Base-by-base conservation (phyloP, 1,140 invertebrate species). In the Heterodera carotae region DNA sequence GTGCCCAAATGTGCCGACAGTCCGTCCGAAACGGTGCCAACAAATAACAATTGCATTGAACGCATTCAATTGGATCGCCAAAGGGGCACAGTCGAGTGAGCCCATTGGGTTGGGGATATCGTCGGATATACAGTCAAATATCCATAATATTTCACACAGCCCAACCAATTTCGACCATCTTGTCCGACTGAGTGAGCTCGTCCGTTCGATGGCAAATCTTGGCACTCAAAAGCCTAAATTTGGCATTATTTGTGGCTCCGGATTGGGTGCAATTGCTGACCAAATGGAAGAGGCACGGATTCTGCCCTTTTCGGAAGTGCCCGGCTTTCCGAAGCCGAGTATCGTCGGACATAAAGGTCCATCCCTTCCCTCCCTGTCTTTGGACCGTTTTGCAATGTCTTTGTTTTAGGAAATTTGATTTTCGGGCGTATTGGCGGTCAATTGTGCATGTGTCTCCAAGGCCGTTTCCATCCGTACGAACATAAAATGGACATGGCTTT, bases 221-320 rank as follows among this genome's bases (percentile, higher is more conserved):
- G 69, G 75, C 33, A 39, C 33, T 5, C 43, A 77, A 67, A 60
- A 12, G 2, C 80, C 83, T 7, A 69, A 70, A 66, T 67, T 86
- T 43, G 85, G 85, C 67, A 86, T 86, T 62, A 87, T 86, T 64
- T 87, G 85, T 60, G 85, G 85, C 31, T 87, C 85, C 43, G 85
- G 85, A 12, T 71, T 86, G n/a, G 85, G 84, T 59, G 75, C 80
- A 29, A 56, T 86, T 15, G 85, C 81, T 25, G 84, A 84, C 59
- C 34, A 64, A 6, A 72, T 86, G 48, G 68, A 81, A 39, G 74
- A 86, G 22, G 34, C 80, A 15, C 75, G 71, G 22, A 73, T 87
- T 34, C 64, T 86, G 29, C 85, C 85, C 7, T 86, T 82, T 71
- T 31, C 53, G 3, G 79, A 86, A 62, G 84, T 86, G 48, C 85